Conservation (phyloP, 2,888 invertebrate genomes). For the Scaptomyza caliginosa region DNA sequence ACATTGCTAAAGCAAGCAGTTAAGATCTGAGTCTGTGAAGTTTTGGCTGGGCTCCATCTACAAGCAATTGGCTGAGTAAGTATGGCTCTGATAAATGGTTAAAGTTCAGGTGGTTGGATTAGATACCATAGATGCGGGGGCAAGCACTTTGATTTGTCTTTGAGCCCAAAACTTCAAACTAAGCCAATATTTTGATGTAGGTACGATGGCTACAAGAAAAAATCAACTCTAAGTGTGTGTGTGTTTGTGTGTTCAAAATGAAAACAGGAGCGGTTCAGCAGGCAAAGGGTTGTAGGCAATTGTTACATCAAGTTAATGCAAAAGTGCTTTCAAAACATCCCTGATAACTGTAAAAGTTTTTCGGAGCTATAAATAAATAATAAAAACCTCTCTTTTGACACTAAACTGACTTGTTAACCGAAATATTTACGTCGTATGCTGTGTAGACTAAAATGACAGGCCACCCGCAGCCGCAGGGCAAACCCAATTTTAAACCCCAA, state of each 20-base stretch:
- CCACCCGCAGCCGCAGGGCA: conserved; percentile 47
- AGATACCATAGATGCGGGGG: conserved; percentile 36
- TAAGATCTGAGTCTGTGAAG: background rate
- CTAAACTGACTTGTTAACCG: conserved; percentile 81
- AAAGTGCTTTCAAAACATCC: conserved; percentile 8
- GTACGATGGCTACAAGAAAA: conserved; percentile 43
- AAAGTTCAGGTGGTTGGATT: conserved; percentile 63
- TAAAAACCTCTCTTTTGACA: conserved; percentile 62
- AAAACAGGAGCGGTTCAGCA: conserved; percentile 55
- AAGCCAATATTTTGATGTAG: conserved; percentile 59
- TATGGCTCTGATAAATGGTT: conserved; percentile 31
- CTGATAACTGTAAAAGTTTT: conserved; percentile 15
- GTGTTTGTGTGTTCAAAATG: conserved; percentile 15
- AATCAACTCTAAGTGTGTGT: conserved; percentile 8
- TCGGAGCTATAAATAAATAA: conserved; percentile 67
- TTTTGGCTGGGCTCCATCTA: background rate
- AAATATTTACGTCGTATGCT: conserved; percentile 68
- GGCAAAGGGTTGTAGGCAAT: background rate
- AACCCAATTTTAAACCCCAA: conserved; percentile 16
- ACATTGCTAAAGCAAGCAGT: background rate
- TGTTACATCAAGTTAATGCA: too few relatives aligned
- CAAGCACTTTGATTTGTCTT: conserved; percentile 76
- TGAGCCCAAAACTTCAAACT: conserved; percentile 54
- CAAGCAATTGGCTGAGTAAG: conserved; percentile 29
- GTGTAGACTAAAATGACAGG: conserved; percentile 60